A percentile compares a stretch with the other conserved stretches of the same genome.
These are phyloP conservation scores for Pagrus major DNA, from an alignment of 2,113 vertebrate species.

Conservation along the genomic window DNA sequence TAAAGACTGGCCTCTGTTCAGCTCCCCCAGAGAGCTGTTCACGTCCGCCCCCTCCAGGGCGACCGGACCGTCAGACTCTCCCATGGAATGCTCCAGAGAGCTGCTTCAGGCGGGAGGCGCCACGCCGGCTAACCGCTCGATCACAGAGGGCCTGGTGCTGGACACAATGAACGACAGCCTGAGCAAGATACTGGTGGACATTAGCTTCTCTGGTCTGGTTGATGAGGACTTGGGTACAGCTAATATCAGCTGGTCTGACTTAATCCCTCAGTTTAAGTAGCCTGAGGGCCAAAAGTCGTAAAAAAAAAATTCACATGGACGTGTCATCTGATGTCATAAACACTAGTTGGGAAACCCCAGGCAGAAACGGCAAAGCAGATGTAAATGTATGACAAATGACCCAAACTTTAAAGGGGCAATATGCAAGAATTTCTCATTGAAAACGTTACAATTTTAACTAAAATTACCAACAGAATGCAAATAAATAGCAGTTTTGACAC, in stretches of 20 bases:
- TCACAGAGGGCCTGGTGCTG: slow-evolving; percentile 93
- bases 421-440: too few species aligned
- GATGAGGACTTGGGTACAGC: slow-evolving; percentile 87
- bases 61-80: slow-evolving; percentile 45
- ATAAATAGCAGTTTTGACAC: too few species aligned
- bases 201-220: slow-evolving; percentile 92
- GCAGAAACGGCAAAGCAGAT: slow-evolving; percentile 17
- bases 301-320: too few species aligned
- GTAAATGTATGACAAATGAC: not conserved
- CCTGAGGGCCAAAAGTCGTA: not conserved
- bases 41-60: slow-evolving; percentile 61
- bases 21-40: slow-evolving; percentile 88
- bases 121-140: slow-evolving; percentile 83
- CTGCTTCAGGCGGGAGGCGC: slow-evolving; percentile 75
- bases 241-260: slow-evolving; percentile 90
- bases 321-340: slow-evolving; percentile 16
- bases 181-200: slow-evolving; percentile 95
- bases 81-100: slow-evolving; percentile 78
- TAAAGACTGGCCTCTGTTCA: slow-evolving; percentile 86
- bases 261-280: slow-evolving; percentile 89
- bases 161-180: slow-evolving; percentile 96
- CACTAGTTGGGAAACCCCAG: slow-evolving; percentile 32
- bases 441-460: too few species aligned
- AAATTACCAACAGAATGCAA: too few species aligned
- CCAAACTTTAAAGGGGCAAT: too few species aligned